phyloP scores from a whole-genome alignment of 2,888 invertebrate species.

The Ormia ochracea region DNA sequence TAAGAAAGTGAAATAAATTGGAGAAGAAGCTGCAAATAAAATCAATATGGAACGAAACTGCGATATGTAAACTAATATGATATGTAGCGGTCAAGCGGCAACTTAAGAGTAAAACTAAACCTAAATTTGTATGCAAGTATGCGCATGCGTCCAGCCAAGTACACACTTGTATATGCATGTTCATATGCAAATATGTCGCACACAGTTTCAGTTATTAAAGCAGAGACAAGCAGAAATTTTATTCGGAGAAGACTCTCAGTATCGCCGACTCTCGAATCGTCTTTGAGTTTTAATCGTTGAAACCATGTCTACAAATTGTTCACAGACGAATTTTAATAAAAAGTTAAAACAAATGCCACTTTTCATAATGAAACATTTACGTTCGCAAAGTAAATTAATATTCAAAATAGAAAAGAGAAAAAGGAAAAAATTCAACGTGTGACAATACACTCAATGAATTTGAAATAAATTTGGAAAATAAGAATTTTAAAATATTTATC shows the following conservation, averaged over 20 bases:
- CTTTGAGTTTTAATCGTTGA: neutral
- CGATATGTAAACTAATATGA: conserved; percentile 7
- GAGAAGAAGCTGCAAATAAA: conserved; percentile 21
- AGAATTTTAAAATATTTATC: conserved; percentile 27
- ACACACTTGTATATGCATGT: neutral
- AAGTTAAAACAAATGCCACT: conserved; percentile 4
- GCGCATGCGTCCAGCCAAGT: too few relatives aligned
- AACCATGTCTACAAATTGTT: conserved; percentile 27
- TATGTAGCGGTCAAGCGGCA: conserved; percentile 44
- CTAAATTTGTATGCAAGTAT: neutral
- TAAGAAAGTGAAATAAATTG: conserved; percentile 41
- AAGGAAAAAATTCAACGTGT: too few relatives aligned
- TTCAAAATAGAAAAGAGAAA: conserved; percentile 9
- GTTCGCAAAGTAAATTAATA: conserved; percentile 46
- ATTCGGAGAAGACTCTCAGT: neutral
- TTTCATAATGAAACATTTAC: conserved; percentile 8
- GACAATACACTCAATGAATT: conserved; percentile 16
- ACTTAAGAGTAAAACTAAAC: conserved; percentile 16
- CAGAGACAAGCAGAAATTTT: neutral
- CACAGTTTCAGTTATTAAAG: conserved; percentile 18
- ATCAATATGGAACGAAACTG: neutral
- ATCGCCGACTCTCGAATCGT: too few relatives aligned
- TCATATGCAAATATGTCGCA: neutral
- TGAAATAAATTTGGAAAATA: conserved; percentile 34
- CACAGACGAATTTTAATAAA: conserved; percentile 2